phyloP scores from a whole-genome alignment of 2,797 vertebrate genomes.

The Steatocranus sp. region DNA sequence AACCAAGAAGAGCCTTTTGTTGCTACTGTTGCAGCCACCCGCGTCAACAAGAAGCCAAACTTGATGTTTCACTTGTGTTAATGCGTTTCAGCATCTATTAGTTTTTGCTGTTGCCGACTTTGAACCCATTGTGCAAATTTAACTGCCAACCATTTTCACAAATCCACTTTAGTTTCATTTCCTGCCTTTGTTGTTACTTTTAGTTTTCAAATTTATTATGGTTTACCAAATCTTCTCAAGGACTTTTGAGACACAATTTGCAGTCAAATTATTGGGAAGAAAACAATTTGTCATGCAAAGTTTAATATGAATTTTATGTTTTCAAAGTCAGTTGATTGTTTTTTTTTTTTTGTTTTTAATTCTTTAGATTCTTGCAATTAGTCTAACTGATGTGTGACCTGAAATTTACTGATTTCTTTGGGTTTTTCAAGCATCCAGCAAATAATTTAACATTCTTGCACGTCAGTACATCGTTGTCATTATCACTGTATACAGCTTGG shows the following conservation, averaged over 20 bases:
- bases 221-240: neutral
- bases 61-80: neutral
- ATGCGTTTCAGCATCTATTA: neutral
- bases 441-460: neutral
- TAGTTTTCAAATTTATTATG: neutral
- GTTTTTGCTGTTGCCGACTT: neutral
- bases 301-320: neutral
- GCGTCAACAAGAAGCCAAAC: neutral
- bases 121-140: neutral
- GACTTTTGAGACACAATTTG: neutral
- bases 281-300: neutral
- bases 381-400: neutral
- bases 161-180: neutral
- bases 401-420: neutral
- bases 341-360: neutral
- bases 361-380: neutral
- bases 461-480: accelerated
- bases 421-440: neutral
- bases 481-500: neutral
- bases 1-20: constrained; percentile 59
- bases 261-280: neutral
- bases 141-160: neutral
- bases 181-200: neutral
- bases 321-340: neutral
- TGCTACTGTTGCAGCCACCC: neutral